A percentile compares a stretch with the other conserved stretches of the same genome.
Conservation (phyloP, 2,888 invertebrate genomes). For the Hemistola chrysoprasaria region DNA sequence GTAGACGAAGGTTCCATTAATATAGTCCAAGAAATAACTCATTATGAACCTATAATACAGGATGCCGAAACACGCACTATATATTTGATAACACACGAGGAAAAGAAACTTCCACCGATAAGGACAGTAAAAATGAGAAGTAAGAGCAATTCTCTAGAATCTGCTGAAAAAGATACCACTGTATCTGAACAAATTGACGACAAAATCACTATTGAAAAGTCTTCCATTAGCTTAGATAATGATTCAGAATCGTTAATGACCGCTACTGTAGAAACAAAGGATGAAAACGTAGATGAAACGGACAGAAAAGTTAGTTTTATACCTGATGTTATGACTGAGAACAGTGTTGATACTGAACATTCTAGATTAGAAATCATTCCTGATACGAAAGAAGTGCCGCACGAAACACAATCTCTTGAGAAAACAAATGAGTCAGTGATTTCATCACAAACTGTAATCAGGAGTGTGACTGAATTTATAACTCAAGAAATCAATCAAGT, state of each 20-base stretch:
- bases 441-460: conserved; percentile 4
- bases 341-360: too few species aligned
- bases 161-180: conserved; percentile 31
- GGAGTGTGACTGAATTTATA: conserved; percentile 16
- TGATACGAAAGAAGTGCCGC: neutral
- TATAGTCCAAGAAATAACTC: conserved; percentile 57
- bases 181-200: conserved; percentile 36
- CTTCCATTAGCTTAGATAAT: conserved; percentile 42
- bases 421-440: conserved; percentile 4
- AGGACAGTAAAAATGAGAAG: conserved; percentile 78
- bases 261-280: neutral
- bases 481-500: conserved; percentile 18
- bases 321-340: neutral
- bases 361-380: neutral
- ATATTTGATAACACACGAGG: conserved; percentile 88
- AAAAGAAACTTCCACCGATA: conserved; percentile 85
- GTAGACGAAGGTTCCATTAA: conserved; percentile 50
- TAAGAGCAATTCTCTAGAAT: conserved; percentile 81
- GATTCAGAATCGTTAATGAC: conserved; percentile 6
- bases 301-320: neutral
- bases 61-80: conserved; percentile 74
- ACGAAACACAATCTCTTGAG: neutral
- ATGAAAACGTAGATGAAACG: neutral
- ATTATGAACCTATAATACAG: conserved; percentile 49
- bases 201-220: conserved; percentile 48